Percentiles rank a stretch among this genome's conserved stretches.
Evolutionary conservation across 1,140 invertebrate genomes (phyloP).

Genomic region (Homalodisca vitripennis): DNA sequence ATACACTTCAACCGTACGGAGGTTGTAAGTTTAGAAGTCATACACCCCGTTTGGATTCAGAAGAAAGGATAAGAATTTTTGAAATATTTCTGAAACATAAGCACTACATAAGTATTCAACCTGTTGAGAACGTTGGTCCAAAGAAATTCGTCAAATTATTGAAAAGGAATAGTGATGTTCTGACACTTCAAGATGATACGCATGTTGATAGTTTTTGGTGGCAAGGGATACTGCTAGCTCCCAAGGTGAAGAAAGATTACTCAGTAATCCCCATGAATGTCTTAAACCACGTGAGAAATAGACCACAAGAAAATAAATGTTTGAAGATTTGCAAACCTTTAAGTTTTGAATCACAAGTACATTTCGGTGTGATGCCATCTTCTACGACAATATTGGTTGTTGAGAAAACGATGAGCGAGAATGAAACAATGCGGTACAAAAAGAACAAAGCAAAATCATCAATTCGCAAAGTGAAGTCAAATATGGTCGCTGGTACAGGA

Average conservation of each 20-base stretch:
- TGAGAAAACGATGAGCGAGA: no score
- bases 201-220: neutral
- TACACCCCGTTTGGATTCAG: neutral
- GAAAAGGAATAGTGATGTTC: neutral
- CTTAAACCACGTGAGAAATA: conserved; percentile 2
- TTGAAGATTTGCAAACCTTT: neutral
- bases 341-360: neutral
- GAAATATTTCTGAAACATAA: neutral
- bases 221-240: neutral
- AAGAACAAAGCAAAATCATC: neutral
- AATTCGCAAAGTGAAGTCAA: neutral
- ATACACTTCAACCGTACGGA: neutral
- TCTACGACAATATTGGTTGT: no score
- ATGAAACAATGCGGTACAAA: neutral
- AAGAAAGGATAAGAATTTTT: neutral
- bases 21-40: neutral
- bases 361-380: neutral
- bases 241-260: conserved; percentile 7
- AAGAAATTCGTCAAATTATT: conserved; percentile 6
- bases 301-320: neutral
- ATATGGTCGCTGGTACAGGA: neutral
- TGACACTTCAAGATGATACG: neutral
- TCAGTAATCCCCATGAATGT: neutral
- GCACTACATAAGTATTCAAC: neutral
- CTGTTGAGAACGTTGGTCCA: neutral